Evolutionary conservation across 2,113 vertebrate genomes (phyloP), one percentile per base, ranked within the genome.

Genomic region (Trogon melanurus): DNA sequence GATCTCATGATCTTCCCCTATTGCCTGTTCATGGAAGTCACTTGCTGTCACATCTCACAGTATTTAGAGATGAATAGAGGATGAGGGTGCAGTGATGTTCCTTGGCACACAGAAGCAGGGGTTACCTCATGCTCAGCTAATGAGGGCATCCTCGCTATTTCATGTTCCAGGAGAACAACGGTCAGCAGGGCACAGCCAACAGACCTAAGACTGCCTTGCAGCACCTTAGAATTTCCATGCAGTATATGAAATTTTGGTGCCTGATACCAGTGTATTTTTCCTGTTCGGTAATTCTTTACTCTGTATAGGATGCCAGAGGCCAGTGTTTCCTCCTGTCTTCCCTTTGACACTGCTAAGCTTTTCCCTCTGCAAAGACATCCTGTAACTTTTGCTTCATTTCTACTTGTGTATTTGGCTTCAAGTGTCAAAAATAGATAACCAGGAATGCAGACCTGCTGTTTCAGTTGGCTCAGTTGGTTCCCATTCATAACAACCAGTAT

Each of bases 81-180:
- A 12, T 11, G 11, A 53, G 58, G 57, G 7, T 5, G 10, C 30
- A 66, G 19, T 13, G 2, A 54, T 69, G 25, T 34, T 83, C 41
- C 11, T 65, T 25, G 65, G 6, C n/a, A 62, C n/a, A 62, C n/a
- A 26, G 7, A 36, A 16, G 4, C 15, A 36, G 16, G 8, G 20
- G 3, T 41, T 65, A 29, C 47, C 7, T 58, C 2, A 0, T 45
- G 17, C 7, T 17, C 21, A 64, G 0, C 48, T 64, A 18, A 29
- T 0, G 2, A 2, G 4, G 32, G 29, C 13, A 34, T 48, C 13
- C 21, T 64, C 51, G 11, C 27, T 62, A 1, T 41, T 56, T 47
- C 20, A 2, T 32, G 17, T 61, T 11, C 18, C 45, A 58, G 36
- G 19, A 27, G 60, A 7, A 19, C 0, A 0, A 19, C 1, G 16